Evolutionary conservation across 2,888 invertebrate species (phyloP), one percentile per base, ranked within the genome.

Genomic region (Drosophila conformis): DNA sequence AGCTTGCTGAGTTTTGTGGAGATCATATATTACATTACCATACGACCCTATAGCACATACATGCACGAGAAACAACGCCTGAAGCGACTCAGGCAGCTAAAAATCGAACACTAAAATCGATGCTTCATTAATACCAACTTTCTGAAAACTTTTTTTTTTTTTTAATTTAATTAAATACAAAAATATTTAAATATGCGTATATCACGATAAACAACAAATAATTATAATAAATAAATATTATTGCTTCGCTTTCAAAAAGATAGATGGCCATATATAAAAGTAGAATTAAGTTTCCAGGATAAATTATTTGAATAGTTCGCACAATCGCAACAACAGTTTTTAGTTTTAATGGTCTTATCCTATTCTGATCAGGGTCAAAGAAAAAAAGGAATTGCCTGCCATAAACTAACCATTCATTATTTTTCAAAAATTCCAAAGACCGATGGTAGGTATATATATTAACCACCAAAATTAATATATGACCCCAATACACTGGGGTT

Each of bases 1-100:
- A 95, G 95, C 80, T 91, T 95, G n/a, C 93, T 96, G 0, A 95
- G 95, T 81, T 95, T 95, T 79, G 95, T 95, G 15, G 95, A 96
- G 83, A 92, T 95, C 7, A 83, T 95, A 35, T 95, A 95, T 87
- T 95, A 95, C 73, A 90, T 95, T 27, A 92, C 92, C n/a, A 91
- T 93, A 93, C 74, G 93, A 92, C 82, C 94, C 91, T 82, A 91
- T 58, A 89, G 83, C 49, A 90, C 80, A 4, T 87, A 90, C 57
- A 60, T 91, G 35, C 58, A 83, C 33, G 89, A 91, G 63, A 90
- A 87, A 36, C 70, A 70, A 6, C 80, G 81, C 0, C 57, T 76
- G 8, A 76, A 72, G 13, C 65, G 77, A 29, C 42, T 81, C 8
- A 57, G 51, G 15, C 42, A 70, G 56, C 68, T 48, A 4, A 71